Percentiles rank a stretch among this genome's conserved stretches.
phyloP scores from a whole-genome alignment of 2,888 invertebrate species.

The Rapana venosa region DNA sequence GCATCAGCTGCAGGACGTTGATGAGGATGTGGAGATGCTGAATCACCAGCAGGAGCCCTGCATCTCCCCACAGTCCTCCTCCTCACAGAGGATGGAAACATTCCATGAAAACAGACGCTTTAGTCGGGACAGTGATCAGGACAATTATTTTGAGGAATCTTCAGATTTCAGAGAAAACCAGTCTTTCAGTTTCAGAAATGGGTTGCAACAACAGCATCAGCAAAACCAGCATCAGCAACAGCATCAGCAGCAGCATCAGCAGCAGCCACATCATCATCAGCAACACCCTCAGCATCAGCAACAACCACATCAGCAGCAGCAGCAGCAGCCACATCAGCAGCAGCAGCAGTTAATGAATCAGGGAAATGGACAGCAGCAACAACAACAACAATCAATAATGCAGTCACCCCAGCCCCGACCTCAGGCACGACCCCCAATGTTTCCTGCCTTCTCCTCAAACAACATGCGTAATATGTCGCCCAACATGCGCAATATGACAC shows the following conservation, averaged over 20 bases:
- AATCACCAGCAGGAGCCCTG: constrained; percentile 9
- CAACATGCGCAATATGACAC: not conserved
- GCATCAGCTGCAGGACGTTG: not conserved
- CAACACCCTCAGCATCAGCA: not conserved
- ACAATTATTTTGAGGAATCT: not conserved
- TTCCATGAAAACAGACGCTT: constrained; percentile 41
- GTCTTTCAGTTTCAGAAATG: not conserved
- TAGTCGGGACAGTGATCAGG: constrained; percentile 20
- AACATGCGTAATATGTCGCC: not conserved
- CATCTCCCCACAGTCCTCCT: constrained; percentile 1
- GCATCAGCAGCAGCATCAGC: not conserved
- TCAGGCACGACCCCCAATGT: not conserved
- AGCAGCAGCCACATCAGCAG: not conserved
- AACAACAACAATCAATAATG: not conserved
- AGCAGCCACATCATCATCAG: not conserved
- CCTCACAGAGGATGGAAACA: constrained; percentile 26
- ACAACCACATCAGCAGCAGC: not conserved
- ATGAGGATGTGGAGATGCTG: constrained; percentile 18
- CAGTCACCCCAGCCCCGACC: not conserved
- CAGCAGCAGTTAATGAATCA: not conserved
- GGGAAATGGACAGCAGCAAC: not conserved
- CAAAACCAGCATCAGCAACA: not conserved
- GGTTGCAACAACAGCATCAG: not conserved
- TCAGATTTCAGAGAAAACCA: constrained; percentile 34
- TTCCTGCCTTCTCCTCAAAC: not conserved